A percentile compares a stretch with the other conserved stretches of the same genome.
Evolutionary conservation across 92 coral and sea anemone genomes (phyloP).

Genomic region (Pocillopora grandis): DNA sequence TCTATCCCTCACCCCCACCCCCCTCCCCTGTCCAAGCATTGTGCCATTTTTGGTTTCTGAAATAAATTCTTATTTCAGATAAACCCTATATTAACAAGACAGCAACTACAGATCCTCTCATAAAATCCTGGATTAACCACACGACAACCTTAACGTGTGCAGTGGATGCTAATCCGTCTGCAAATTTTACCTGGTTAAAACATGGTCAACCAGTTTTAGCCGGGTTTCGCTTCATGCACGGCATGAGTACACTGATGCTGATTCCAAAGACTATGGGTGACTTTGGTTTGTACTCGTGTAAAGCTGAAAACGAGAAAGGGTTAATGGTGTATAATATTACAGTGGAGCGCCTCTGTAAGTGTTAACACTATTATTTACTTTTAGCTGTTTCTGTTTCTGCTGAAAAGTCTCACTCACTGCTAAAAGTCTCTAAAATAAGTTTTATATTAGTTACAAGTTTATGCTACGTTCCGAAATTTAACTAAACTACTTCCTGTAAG

Average conservation of each 20-base stretch:
- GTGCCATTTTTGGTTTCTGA: too few relatives aligned
- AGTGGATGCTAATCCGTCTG: constrained; percentile 16
- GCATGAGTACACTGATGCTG: background rate
- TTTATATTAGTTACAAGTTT: background rate
- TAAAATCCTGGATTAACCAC: constrained; percentile 10
- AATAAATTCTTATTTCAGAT: background rate
- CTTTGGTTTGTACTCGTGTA: constrained; percentile 33
- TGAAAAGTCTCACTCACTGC: background rate
- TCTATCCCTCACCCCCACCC: too few relatives aligned
- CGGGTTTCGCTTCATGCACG: background rate
- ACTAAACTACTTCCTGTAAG: too few relatives aligned
- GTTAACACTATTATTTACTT: background rate
- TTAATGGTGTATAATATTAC: constrained; percentile 13
- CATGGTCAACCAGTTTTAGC: background rate
- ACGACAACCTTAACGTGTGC: background rate
- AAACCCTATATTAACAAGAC: background rate
- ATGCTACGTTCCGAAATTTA: too few relatives aligned
- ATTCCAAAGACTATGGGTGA: background rate
- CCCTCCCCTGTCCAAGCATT: too few relatives aligned
- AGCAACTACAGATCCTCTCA: background rate
- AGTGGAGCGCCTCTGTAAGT: constrained; percentile 30
- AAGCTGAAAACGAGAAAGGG: constrained; percentile 24
- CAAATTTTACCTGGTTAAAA: constrained; percentile 22
- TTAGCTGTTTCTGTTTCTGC: background rate
- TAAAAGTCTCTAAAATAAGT: background rate